Percentiles rank a stretch among this genome's conserved stretches.
Conservation (phyloP, 1,140 invertebrate genomes). For the Melipona quadrifasciata region DNA sequence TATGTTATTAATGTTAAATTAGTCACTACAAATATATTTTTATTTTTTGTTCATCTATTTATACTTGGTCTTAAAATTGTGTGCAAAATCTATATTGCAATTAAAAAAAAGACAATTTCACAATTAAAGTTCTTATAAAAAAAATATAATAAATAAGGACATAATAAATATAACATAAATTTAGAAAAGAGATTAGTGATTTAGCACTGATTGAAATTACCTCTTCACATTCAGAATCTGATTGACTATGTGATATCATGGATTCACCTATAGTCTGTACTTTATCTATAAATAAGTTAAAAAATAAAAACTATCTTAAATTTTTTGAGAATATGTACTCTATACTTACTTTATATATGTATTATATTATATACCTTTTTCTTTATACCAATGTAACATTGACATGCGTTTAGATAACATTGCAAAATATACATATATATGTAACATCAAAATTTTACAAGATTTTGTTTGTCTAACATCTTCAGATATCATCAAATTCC, state of each 20-base stretch:
- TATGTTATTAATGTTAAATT: constrained; percentile 48
- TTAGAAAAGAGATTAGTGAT: background rate
- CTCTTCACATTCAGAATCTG: constrained; percentile 25
- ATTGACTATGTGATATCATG: background rate
- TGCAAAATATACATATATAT: constrained; percentile 69
- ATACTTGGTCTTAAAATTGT: background rate
- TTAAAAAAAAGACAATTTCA: background rate
- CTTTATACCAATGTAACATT: constrained; percentile 27
- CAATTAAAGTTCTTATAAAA: background rate
- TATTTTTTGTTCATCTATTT: background rate
- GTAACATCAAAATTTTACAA: constrained; percentile 67
- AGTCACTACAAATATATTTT: constrained; percentile 16
- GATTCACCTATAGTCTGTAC: background rate
- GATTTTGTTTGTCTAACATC: constrained; percentile 55
- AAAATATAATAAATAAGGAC: background rate
- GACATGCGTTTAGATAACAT: constrained; percentile 61
- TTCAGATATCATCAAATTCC: constrained; percentile 59
- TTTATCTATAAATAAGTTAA: constrained; percentile 26
- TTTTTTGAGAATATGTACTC: background rate
- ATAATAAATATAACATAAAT: background rate
- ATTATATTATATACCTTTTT: constrained; percentile 37
- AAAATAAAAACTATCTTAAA: constrained; percentile 15
- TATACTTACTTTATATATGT: background rate
- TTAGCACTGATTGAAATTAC: constrained; percentile 33
- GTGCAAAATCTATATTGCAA: background rate